Percentiles rank a stretch among this genome's conserved stretches.
Evolutionary conservation across 2,888 invertebrate species (phyloP).

Genomic region (Monoplex corrugatus): DNA sequence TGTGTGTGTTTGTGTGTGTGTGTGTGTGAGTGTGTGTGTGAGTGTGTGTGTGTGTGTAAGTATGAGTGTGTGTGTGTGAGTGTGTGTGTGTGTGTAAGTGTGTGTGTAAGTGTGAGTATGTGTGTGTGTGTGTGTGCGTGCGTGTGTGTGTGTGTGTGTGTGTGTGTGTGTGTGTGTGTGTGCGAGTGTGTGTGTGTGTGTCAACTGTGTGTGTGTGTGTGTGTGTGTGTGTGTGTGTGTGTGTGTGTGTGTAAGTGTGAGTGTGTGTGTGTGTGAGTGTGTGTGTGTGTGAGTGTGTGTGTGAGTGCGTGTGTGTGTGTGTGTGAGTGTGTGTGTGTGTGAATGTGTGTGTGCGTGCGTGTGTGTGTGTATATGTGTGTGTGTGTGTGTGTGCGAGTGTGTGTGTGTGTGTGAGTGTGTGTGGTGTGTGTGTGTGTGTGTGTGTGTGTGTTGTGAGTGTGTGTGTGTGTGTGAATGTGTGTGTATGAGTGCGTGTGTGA

Average conservation of each 20-base stretch:
- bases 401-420: constrained; percentile 5
- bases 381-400: not conserved
- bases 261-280: not conserved
- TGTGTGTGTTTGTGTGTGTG: constrained; percentile 6
- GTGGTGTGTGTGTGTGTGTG: not conserved
- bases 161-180: not conserved
- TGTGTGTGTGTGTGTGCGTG: not conserved
- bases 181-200: not conserved
- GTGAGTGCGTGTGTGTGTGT: too few relatives aligned
- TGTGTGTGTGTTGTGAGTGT: too few relatives aligned
- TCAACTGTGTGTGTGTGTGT: not conserved
- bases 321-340: not conserved
- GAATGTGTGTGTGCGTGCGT: not conserved
- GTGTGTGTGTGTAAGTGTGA: too few relatives aligned
- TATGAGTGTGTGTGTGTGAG: too few relatives aligned
- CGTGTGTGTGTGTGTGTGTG: not conserved
- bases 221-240: not conserved
- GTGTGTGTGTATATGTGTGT: too few relatives aligned
- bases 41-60: not conserved
- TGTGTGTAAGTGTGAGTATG: not conserved
- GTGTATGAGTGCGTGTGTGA: too few relatives aligned
- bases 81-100: not conserved
- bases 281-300: too few relatives aligned
- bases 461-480: too few relatives aligned
- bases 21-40: constrained; percentile 23